Evolutionary conservation across 35 echinoderm and acorn worm genomes (phyloP).

Genomic region (Lytechinus variegatus): DNA sequence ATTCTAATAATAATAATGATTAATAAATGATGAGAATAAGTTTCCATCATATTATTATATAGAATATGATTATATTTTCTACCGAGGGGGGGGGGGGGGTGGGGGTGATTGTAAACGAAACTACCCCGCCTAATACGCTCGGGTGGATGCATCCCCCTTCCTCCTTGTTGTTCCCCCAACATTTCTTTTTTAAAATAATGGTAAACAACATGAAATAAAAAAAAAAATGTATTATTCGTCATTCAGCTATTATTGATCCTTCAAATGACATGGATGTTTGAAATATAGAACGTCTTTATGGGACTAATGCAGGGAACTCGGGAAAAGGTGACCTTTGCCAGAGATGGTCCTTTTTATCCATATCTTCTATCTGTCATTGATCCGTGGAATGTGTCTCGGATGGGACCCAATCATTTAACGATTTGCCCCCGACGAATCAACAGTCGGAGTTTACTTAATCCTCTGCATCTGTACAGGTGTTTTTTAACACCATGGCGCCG

Average conservation of each 20-base stretch:
- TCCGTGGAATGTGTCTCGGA: conserved; percentile 26
- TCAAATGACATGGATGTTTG: not conserved
- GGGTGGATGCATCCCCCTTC: too few relatives aligned
- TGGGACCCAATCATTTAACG: conserved; percentile 32
- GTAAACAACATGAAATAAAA: not conserved
- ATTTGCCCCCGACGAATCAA: conserved; percentile 44
- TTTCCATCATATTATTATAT: too few relatives aligned
- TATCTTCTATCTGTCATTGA: conserved; percentile 32
- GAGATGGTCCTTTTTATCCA: not conserved
- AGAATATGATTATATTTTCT: too few relatives aligned
- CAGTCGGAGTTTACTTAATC: conserved; percentile 26
- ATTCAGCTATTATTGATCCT: not conserved
- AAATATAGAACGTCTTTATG: not conserved
- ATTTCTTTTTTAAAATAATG: not conserved
- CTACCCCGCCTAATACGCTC: too few relatives aligned
- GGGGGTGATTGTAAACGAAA: too few relatives aligned
- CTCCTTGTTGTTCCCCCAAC: not conserved
- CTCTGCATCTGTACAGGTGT: conserved; percentile 24
- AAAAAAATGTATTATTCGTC: not conserved
- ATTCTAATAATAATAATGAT: too few relatives aligned
- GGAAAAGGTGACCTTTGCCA: not conserved
- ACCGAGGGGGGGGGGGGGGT: too few relatives aligned
- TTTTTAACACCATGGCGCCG: not conserved
- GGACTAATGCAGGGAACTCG: not conserved
- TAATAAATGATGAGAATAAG: too few relatives aligned